Evolutionary conservation across 1,140 invertebrate genomes (phyloP), one percentile per base, ranked within the genome.

Genomic region (Heliconius eleuchia): DNA sequence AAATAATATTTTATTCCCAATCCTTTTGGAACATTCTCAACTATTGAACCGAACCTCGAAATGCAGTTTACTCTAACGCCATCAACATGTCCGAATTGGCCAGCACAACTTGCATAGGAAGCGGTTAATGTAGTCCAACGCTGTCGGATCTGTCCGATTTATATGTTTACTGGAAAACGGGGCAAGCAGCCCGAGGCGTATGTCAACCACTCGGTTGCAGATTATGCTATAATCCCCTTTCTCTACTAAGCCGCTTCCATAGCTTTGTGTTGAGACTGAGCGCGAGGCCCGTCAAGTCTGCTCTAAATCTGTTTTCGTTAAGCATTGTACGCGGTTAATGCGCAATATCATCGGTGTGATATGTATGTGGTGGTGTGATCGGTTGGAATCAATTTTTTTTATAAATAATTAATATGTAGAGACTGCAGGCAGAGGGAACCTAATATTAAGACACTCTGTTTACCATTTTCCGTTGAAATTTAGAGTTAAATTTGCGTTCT

Each of bases 191-290:
- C 86, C 83, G 83, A 88, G 87, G 90, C 91, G 88, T 90, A 90
- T 90, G 91, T 93, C 92, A 93, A 91, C 91, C 90, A 87, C 86
- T 91, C 87, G 85, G 83, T 81, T 90, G 82, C 86, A 92, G 92
- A 92, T 93, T 92, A 92, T 88, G 83, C 81, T 83, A 81, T 92
- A 92, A 92, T 92, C 89, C 88, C 88, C 86, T 88, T 90, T 92
- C 91, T 91, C 86, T 88, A 77, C 80, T 92, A 90, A 92, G 89
- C 91, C 86, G 89, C 88, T 92, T 92, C 89, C 88, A 90, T 92
- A 86, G 91, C 90, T 90, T 93, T 92, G 89, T 91, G 86, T 86
- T 86, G 87, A 89, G 87, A 89, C 88, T 87, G 84, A 88, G 84
- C 81, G 86, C 86, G 89, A 89, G 86, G 86, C 88, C 89, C 84